These are phyloP conservation scores for Herminia tarsipennalis DNA, from an alignment of 2,888 invertebrate species.

Conservation along the genomic window DNA sequence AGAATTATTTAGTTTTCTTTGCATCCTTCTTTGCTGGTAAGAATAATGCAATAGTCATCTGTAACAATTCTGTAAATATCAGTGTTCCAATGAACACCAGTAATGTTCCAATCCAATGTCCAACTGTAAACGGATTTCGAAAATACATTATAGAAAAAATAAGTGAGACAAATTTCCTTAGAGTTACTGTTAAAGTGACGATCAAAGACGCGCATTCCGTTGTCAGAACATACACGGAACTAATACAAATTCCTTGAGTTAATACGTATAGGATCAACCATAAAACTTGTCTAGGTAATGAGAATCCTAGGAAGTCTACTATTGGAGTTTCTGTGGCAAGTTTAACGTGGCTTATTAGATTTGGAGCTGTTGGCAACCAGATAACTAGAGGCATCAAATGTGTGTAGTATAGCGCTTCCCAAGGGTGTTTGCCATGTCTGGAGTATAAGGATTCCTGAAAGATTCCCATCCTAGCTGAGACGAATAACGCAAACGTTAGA, in stretches of 20 bases:
- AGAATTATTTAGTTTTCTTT: constrained; percentile 62
- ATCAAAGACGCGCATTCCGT: constrained; percentile 97
- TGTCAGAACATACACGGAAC: constrained; percentile 97
- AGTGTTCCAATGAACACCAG: constrained; percentile 97
- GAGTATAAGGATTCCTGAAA: constrained; percentile 95
- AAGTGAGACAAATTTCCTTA: constrained; percentile 97
- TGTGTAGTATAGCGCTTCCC: constrained; percentile 95
- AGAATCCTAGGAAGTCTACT: constrained; percentile 86
- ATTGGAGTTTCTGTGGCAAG: constrained; percentile 89
- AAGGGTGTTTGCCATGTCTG: constrained; percentile 95
- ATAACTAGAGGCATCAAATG: constrained; percentile 96
- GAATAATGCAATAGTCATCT: constrained; percentile 74
- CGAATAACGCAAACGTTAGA: constrained; percentile 94
- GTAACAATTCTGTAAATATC: constrained; percentile 93
- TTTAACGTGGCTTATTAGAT: constrained; percentile 91
- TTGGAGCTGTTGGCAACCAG: constrained; percentile 92
- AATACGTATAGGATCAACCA: constrained; percentile 93
- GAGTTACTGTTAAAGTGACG: constrained; percentile 97
- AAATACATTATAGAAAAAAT: constrained; percentile 98
- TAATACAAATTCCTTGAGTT: constrained; percentile 97
- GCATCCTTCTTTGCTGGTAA: constrained; percentile 57
- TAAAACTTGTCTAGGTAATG: constrained; percentile 90
- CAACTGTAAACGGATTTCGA: constrained; percentile 95
- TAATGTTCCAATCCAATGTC: constrained; percentile 96
- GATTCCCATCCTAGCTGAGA: constrained; percentile 98